Conservation (phyloP, 2,888 invertebrate genomes). For the Harpagoxenus sublaevis region DNA sequence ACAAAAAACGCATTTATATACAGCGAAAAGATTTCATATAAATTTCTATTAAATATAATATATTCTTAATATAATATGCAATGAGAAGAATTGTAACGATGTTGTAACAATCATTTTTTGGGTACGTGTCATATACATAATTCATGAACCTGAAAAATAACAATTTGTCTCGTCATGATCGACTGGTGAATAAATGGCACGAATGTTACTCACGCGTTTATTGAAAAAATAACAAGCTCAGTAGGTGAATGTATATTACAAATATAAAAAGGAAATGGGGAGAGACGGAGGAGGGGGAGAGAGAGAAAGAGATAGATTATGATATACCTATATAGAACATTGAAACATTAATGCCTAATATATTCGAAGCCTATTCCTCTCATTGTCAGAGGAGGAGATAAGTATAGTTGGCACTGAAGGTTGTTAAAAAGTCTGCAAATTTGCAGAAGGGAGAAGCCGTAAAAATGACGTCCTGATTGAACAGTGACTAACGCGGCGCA, state of each 20-base stretch:
- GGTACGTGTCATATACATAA: not conserved
- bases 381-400: not conserved
- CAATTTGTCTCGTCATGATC: constrained; percentile 14
- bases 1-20: not conserved
- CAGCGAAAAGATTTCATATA: not conserved
- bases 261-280: not conserved
- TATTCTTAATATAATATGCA: not conserved
- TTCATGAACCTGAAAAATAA: not conserved
- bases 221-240: not conserved
- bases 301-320: not conserved
- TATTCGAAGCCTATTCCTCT: not conserved
- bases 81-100: not conserved
- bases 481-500: not conserved
- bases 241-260: not conserved
- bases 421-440: constrained; percentile 6
- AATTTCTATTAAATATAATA: not conserved
- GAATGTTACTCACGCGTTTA: not conserved
- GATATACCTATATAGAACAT: not conserved
- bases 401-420: no score
- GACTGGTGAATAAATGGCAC: not conserved
- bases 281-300: no score
- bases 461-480: constrained; percentile 7
- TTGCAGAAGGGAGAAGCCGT: not conserved
- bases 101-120: not conserved
- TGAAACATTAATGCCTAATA: not conserved